phyloP scores from a whole-genome alignment of 1,140 invertebrate genomes.

The Caenorhabditis latens region DNA sequence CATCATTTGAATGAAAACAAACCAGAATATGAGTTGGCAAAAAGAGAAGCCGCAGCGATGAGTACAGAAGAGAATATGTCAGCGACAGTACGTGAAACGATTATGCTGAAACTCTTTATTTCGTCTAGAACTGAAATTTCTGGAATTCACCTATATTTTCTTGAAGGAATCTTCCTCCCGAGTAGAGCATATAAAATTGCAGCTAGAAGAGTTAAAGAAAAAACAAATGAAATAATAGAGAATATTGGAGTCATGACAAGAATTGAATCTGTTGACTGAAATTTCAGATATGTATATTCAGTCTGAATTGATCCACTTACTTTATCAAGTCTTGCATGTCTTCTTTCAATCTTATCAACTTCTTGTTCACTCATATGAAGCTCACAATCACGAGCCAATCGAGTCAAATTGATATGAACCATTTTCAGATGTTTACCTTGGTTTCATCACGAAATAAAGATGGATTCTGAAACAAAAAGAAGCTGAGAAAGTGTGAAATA shows the following conservation, averaged over 20 bases:
- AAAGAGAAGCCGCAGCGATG: slow-evolving; percentile 37
- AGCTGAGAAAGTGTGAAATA: not conserved
- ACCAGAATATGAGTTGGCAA: slow-evolving; percentile 39
- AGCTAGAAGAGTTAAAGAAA: not conserved
- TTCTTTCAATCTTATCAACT: slow-evolving; percentile 39
- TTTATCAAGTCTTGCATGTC: slow-evolving; percentile 45
- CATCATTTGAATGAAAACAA: not conserved
- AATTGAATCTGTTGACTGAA: slow-evolving; percentile 56
- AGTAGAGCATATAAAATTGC: slow-evolving; percentile 37
- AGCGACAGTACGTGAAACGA: slow-evolving; percentile 40
- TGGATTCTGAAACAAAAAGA: not conserved
- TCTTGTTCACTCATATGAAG: slow-evolving; percentile 49
- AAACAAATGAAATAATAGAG: slow-evolving; percentile 26
- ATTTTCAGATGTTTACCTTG: not conserved
- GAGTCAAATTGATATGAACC: slow-evolving; percentile 46
- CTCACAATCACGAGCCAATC: slow-evolving; percentile 37
- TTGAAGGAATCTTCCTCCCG: slow-evolving; percentile 55
- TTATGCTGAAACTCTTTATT: slow-evolving; percentile 22
- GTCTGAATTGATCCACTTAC: not conserved
- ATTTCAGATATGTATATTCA: not conserved
- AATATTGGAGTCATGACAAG: slow-evolving; percentile 52
- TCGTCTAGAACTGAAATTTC: no score
- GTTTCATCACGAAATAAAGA: not conserved
- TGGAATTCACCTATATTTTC: slow-evolving; percentile 56
- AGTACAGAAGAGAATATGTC: slow-evolving; percentile 50